Evolutionary conservation across 2,888 invertebrate species (phyloP), one percentile per base, ranked within the genome.

Genomic region (Drosophila suboccidentalis): DNA sequence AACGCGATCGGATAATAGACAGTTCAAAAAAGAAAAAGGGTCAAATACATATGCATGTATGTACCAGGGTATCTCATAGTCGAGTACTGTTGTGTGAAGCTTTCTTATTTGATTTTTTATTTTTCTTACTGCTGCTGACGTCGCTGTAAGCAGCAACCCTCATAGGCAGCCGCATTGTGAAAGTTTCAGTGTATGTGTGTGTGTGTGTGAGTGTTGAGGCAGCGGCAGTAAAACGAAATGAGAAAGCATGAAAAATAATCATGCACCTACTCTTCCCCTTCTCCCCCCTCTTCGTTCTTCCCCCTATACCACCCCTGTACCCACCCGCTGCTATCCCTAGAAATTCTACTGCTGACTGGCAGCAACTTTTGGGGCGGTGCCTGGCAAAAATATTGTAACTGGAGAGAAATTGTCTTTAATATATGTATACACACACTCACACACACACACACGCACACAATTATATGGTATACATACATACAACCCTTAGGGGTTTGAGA

Each of bases 181-280:
- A 83, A 83, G 83, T 83, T 80, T 50, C 58, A n/a, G 46, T 71
- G 66, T 64, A 44, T 67, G 34, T 47, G 36, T 67, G 51, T n/a
- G n/a, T n/a, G n/a, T 63, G 47, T 51, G 55, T 60, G 58, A 65
- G 68, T 64, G 51, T 53, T 53, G 26, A 39, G 53, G 53, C 53
- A 51, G 38, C 51, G 68, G 82, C 87, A 82, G 80, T 88, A 80
- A 86, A 88, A 80, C 61, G 84, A 80, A 87, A 84, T 83, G 89
- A 71, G 78, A 87, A 84, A 87, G 75, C 81, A 87, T 87, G 87
- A 81, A 89, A 83, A 89, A 89, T 84, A 89, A 84, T 83, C 77
- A 79, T 63, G 79, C 79, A 66, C 65, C 76, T 62, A 73, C 57
- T 15, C n/a, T 19, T n/a, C 19, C 53, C 22, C 32, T 19, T 10